Base-by-base conservation (phyloP, 2,113 vertebrate species). In the Mohoua ochrocephala region DNA sequence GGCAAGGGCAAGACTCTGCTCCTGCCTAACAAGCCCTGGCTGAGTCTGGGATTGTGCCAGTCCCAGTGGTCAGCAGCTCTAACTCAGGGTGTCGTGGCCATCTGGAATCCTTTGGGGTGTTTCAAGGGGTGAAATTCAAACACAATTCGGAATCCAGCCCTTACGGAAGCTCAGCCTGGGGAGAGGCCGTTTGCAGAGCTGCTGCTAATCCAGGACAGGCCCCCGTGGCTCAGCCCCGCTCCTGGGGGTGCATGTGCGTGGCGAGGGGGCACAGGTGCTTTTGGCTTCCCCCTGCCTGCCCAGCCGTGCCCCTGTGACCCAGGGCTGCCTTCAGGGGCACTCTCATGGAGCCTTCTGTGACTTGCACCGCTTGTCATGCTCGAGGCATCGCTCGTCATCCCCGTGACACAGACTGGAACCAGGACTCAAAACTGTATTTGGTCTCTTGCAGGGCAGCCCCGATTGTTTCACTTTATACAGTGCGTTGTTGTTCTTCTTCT, bases 401-500 rank as follows among this genome's bases (percentile, higher is more conserved):
- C 81, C 18, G 27, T 10, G 75, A 8, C 69, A 44, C 84, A 7
- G 63, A 19, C 26, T 57, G 60, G 56, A 82, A 53, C 21, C 37
- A 23, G 77, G n/a, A 97, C 95, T 97, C 95, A 89, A 93, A 95
- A 37, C 69, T 95, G 0, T 96, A 22, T 96, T 70, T 97, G 96
- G 45, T 96, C 93, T 97, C 93, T 96, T 97, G 79, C 97, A 97
- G 93, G 90, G 93, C 79, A 93, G 74, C 94, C 95, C 73, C 91
- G 78, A 96, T 95, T 94, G 91, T 94, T 97, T 94, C 95, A 95
- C 95, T 96, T 97, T 97, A 95, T 97, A 95, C 95, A 96, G 95
- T 95, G 96, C 97, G 95, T 96, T 97, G 94, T 95, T 97, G 26
- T 95, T 96, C 95, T 94, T 97, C 89, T 97, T 97, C 93, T 97